Conservation (phyloP, 2,888 invertebrate genomes). For the Ctena decussata region DNA sequence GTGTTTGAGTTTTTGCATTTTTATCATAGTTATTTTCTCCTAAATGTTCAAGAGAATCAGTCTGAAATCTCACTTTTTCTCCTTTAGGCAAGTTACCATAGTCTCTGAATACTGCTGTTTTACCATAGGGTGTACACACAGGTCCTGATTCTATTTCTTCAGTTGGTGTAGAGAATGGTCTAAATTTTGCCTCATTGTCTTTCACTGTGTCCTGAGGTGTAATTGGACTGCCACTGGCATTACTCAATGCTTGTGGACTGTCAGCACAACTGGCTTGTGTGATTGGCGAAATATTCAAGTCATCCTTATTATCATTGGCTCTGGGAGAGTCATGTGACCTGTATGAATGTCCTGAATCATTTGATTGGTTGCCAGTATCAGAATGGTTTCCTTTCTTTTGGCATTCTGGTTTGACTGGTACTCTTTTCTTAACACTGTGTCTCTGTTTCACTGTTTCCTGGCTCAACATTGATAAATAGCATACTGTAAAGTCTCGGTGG, state of each 20-base stretch:
- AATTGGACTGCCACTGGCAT: conserved; percentile 60
- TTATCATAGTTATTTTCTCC: neutral
- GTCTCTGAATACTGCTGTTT: conserved; percentile 52
- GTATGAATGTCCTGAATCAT: neutral
- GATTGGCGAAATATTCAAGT: conserved; percentile 72
- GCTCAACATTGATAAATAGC: conserved; percentile 80
- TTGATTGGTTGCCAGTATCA: neutral
- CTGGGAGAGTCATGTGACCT: neutral
- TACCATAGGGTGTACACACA: conserved; percentile 54
- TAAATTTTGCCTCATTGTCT: conserved; percentile 47
- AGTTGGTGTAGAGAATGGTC: conserved; percentile 72
- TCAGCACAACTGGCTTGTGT: conserved; percentile 68
- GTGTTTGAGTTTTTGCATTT: neutral
- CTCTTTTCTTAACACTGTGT: conserved; percentile 17
- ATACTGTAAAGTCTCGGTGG: conserved; percentile 81
- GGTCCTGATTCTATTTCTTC: conserved; percentile 38
- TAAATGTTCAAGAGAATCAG: neutral
- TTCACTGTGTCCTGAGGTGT: conserved; percentile 48
- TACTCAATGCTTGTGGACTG: conserved; percentile 61
- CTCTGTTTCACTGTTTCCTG: conserved; percentile 60
- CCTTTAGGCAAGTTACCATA: neutral
- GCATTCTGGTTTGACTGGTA: neutral
- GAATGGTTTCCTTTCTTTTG: neutral
- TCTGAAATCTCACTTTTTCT: conserved; percentile 2
- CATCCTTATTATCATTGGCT: conserved; percentile 26